A percentile compares a stretch with the other conserved stretches of the same genome.
Evolutionary conservation across 2,113 vertebrate genomes (phyloP).

Genomic region (Centrocercus urophasianus): DNA sequence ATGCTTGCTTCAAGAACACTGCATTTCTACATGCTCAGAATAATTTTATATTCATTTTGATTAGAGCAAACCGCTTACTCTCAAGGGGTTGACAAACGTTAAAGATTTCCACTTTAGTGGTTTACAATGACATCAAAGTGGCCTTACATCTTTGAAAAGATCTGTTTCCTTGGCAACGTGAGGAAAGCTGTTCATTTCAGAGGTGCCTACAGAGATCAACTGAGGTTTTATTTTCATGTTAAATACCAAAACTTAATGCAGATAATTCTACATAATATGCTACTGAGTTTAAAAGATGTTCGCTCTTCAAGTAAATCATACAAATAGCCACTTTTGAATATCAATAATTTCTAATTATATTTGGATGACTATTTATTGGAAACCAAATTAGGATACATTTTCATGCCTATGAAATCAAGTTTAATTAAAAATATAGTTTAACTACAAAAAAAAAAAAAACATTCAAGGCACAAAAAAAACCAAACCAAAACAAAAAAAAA

Average conservation of each 20-base stretch:
- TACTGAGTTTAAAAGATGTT: conserved; percentile 1
- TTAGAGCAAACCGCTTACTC: conserved; percentile 69
- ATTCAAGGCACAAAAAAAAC: neutral
- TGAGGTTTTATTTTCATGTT: conserved; percentile 47
- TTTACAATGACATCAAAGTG: conserved; percentile 75
- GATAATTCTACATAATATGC: conserved; percentile 9
- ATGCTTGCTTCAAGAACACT: conserved; percentile 57
- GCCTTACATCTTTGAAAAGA: conserved; percentile 70
- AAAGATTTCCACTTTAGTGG: conserved; percentile 75
- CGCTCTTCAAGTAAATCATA: neutral
- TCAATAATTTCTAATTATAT: neutral
- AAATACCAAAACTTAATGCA: conserved; percentile 45
- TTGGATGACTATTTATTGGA: neutral
- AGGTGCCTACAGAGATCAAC: conserved; percentile 37
- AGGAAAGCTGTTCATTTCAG: conserved; percentile 66
- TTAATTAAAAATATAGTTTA: neutral
- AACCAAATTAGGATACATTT: neutral
- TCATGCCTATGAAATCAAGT: neutral
- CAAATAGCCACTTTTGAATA: neutral
- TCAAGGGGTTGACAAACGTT: conserved; percentile 70
- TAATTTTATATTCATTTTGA: conserved; percentile 79
- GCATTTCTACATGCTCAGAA: conserved; percentile 77
- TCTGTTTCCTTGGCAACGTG: conserved; percentile 78
- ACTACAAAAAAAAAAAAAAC: neutral
- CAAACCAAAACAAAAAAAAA: neutral